Evolutionary conservation across 1,140 invertebrate species (phyloP).

Genomic region (Heliconius hermathena): DNA sequence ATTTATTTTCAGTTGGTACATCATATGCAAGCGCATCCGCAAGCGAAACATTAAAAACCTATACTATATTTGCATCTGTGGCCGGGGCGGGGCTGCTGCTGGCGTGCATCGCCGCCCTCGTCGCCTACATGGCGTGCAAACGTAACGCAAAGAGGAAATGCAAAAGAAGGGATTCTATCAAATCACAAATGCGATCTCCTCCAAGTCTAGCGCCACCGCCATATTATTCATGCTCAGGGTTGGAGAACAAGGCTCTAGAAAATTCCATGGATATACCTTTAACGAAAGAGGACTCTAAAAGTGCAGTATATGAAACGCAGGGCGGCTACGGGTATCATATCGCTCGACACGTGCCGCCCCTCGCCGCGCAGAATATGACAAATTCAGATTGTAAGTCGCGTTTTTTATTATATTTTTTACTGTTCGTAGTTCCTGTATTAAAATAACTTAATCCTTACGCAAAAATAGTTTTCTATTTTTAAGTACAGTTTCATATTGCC

Average conservation of each 20-base stretch:
- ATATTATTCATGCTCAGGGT: conserved; percentile 90
- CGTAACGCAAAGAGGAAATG: conserved; percentile 89
- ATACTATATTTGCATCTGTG: neutral
- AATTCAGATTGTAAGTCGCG: conserved; percentile 87
- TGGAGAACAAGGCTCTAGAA: conserved; percentile 95
- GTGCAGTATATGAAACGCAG: conserved; percentile 89
- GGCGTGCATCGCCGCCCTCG: neutral
- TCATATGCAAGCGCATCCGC: conserved; percentile 83
- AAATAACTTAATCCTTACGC: too few relatives aligned
- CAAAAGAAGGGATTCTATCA: conserved; percentile 93
- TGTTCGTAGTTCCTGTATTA: neutral
- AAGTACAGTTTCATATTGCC: neutral
- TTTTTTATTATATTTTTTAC: neutral
- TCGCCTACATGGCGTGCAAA: conserved; percentile 82
- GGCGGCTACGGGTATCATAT: conserved; percentile 92
- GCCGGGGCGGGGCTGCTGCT: neutral
- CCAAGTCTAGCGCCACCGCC: conserved; percentile 92
- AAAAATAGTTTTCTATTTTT: too few relatives aligned
- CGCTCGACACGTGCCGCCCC: conserved; percentile 69
- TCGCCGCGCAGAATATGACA: conserved; percentile 84
- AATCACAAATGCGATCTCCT: conserved; percentile 89
- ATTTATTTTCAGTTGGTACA: conserved; percentile 85
- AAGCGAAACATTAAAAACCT: neutral
- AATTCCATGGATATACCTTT: conserved; percentile 91
- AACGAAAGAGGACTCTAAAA: conserved; percentile 89